Conservation (phyloP, 2,113 vertebrate species). For the Odontesthes bonariensis region DNA sequence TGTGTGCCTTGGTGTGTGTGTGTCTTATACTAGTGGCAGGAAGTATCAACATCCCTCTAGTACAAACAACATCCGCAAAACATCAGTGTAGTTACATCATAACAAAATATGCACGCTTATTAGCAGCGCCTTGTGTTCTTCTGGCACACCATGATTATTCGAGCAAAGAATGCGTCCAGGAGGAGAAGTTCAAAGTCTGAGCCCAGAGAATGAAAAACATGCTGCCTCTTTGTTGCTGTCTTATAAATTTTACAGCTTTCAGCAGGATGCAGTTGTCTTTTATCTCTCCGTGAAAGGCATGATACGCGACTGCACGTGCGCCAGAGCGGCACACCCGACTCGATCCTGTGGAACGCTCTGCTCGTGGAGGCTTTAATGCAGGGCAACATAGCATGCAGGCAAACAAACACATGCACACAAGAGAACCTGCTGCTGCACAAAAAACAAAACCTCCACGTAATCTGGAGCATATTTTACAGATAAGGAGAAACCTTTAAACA, state of each 20-base stretch:
- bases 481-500: constrained; percentile 30
- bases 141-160: constrained; percentile 41
- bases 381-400: constrained; percentile 47
- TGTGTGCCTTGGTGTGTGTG: constrained; percentile 48
- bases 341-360: constrained; percentile 10
- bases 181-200: constrained; percentile 68
- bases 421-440: constrained; percentile 17
- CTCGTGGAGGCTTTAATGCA: constrained; percentile 54
- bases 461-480: constrained; percentile 39
- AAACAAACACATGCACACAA: constrained; percentile 27
- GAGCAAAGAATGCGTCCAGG: constrained; percentile 43
- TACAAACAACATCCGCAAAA: constrained; percentile 66
- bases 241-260: constrained; percentile 61
- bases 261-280: constrained; percentile 59
- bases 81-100: constrained; percentile 64
- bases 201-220: constrained; percentile 55
- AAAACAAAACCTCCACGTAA: constrained; percentile 25
- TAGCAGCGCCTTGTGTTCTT: constrained; percentile 44
- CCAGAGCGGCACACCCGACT: constrained; percentile 22
- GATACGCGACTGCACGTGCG: not conserved
- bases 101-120: constrained; percentile 61
- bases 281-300: constrained; percentile 48
- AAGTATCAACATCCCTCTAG: constrained; percentile 51
- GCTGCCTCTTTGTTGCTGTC: constrained; percentile 22
- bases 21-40: constrained; percentile 14